Conservation (phyloP, 2,888 invertebrate genomes). For the Acanthococcus lagerstroemiae region DNA sequence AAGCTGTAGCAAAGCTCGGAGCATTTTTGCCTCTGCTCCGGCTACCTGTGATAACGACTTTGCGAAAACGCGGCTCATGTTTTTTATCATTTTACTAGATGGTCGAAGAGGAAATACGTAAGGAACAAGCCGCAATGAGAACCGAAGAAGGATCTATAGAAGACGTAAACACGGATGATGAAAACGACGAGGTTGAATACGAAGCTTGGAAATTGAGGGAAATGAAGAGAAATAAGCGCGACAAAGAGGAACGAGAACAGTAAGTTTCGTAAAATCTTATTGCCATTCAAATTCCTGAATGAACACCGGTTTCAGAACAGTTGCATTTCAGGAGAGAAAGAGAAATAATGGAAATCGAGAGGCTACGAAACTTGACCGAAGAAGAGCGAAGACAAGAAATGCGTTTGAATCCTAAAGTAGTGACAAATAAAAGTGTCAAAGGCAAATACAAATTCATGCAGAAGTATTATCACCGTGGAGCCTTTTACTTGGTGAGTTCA, state of each 20-base stretch:
- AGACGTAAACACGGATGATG: slow-evolving; percentile 86
- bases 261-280: slow-evolving; percentile 46
- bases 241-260: slow-evolving; percentile 89
- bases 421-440: slow-evolving; percentile 90
- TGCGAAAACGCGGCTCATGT: neutral
- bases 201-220: slow-evolving; percentile 97
- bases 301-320: neutral
- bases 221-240: slow-evolving; percentile 88
- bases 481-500: slow-evolving; percentile 72
- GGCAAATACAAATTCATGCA: slow-evolving; percentile 99
- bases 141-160: slow-evolving; percentile 62
- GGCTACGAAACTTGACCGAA: slow-evolving; percentile 86
- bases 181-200: slow-evolving; percentile 91
- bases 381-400: slow-evolving; percentile 87
- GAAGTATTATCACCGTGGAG: slow-evolving; percentile 99
- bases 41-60: no score
- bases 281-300: neutral
- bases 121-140: slow-evolving; percentile 57
- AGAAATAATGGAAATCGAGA: slow-evolving; percentile 78
- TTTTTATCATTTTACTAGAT: slow-evolving; percentile 44
- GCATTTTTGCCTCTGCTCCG: neutral
- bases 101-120: slow-evolving; percentile 78
- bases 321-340: slow-evolving; percentile 59
- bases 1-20: no score
- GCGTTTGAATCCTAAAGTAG: slow-evolving; percentile 77